phyloP scores from a whole-genome alignment of 2,888 invertebrate genomes.

The Elmis aenea region DNA sequence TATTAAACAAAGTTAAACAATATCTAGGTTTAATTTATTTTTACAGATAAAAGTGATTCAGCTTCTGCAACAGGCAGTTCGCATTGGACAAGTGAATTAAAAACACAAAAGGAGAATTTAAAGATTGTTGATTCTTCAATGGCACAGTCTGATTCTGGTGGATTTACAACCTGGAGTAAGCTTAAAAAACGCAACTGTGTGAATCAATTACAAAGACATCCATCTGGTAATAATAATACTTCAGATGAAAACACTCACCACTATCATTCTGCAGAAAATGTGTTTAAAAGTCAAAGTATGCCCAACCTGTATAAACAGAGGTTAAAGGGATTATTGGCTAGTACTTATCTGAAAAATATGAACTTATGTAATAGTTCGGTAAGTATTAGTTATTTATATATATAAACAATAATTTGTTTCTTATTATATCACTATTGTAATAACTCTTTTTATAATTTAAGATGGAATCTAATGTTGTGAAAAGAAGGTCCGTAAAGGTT shows the following conservation, averaged over 20 bases:
- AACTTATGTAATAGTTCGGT: constrained; percentile 66
- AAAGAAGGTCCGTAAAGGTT: constrained; percentile 42
- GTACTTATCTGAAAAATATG: constrained; percentile 48
- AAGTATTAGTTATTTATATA: too few relatives aligned
- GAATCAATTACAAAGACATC: constrained; percentile 63
- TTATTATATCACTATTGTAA: constrained; percentile 3
- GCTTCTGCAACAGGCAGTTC: constrained; percentile 32
- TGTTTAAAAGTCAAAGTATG: constrained; percentile 71
- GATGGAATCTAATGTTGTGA: constrained; percentile 37
- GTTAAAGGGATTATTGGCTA: constrained; percentile 50
- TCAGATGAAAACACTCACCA: constrained; percentile 52
- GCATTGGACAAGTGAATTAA: constrained; percentile 36
- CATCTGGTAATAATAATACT: constrained; percentile 60
- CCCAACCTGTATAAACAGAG: constrained; percentile 64
- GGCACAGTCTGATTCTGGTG: constrained; percentile 81
- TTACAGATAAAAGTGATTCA: constrained; percentile 36
- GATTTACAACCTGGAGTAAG: constrained; percentile 83
- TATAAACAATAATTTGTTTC: too few relatives aligned
- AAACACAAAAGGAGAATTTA: constrained; percentile 26
- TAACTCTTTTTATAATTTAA: constrained; percentile 22
- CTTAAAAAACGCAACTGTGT: constrained; percentile 68
- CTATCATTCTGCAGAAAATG: constrained; percentile 54
- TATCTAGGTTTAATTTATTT: too few relatives aligned
- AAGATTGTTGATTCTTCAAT: constrained; percentile 45
- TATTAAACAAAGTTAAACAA: too few relatives aligned